Percentiles rank a stretch among this genome's conserved stretches.
phyloP scores from a whole-genome alignment of 1,140 invertebrate genomes.

The Tetragonula clypearis region DNA sequence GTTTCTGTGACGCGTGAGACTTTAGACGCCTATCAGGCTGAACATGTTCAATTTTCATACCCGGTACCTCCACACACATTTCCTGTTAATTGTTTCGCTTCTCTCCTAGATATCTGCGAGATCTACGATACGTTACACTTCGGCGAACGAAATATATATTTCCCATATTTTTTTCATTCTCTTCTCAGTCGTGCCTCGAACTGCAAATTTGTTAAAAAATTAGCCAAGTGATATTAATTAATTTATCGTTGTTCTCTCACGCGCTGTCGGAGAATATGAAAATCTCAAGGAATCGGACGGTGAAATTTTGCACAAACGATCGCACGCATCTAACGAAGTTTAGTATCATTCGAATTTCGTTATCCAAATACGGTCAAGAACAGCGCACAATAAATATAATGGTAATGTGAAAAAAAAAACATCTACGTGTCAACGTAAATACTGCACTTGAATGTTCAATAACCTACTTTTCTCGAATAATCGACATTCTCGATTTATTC shows the following conservation, averaged over 20 bases:
- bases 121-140: not conserved
- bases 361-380: not conserved
- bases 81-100: not conserved
- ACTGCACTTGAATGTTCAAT: not conserved
- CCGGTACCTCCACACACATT: not conserved
- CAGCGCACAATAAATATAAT: not conserved
- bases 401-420: not conserved
- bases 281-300: not conserved
- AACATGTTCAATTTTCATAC: no score
- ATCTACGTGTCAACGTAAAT: not conserved
- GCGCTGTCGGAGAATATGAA: no score
- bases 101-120: not conserved
- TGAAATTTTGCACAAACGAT: not conserved
- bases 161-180: conserved; percentile 13
- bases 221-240: no score
- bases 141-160: not conserved
- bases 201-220: conserved; percentile 1
- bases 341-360: no score
- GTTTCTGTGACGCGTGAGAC: not conserved
- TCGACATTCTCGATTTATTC: not conserved
- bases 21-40: not conserved
- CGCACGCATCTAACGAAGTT: not conserved
- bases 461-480: not conserved
- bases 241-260: no score
- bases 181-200: not conserved